Evolutionary conservation across 2,888 invertebrate species (phyloP).

Genomic region (Drosophila sordidapex): DNA sequence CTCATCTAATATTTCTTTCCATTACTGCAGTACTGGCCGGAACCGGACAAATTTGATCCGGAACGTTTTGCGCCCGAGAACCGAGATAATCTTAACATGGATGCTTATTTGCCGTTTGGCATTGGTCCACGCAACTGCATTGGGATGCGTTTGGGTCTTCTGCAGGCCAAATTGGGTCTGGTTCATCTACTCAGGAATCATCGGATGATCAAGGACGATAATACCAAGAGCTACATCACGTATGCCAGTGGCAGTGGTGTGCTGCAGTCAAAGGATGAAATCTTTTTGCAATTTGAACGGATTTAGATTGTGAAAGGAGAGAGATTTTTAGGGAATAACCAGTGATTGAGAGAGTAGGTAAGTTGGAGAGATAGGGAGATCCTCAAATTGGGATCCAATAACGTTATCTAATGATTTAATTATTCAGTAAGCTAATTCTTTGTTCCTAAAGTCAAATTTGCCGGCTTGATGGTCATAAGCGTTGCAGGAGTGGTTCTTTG

Average conservation of each 20-base stretch:
- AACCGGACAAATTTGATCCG: conserved; percentile 72
- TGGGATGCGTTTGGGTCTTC: conserved; percentile 77
- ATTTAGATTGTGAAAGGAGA: neutral
- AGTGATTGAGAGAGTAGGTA: neutral
- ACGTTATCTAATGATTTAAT: too few species aligned
- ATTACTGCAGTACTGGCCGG: conserved; percentile 67
- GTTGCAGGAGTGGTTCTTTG: too few species aligned
- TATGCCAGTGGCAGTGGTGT: conserved; percentile 35
- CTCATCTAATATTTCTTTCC: neutral
- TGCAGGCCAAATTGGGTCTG: conserved; percentile 74
- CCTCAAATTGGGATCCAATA: neutral
- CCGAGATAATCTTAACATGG: conserved; percentile 60
- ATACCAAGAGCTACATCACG: conserved; percentile 53
- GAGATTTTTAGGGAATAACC: too few species aligned
- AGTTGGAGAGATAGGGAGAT: neutral
- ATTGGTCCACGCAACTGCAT: conserved; percentile 77
- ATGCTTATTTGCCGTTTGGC: conserved; percentile 78
- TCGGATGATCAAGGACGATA: conserved; percentile 54
- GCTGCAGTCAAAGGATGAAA: conserved; percentile 44
- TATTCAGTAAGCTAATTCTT: too few species aligned
- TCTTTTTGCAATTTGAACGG: conserved; percentile 39
- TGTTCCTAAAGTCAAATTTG: too few species aligned
- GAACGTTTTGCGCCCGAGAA: conserved; percentile 76
- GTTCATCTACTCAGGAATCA: conserved; percentile 72
- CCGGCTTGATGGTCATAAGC: too few species aligned